phyloP scores from a whole-genome alignment of 2,888 invertebrate species.

The Drosophila formosana region DNA sequence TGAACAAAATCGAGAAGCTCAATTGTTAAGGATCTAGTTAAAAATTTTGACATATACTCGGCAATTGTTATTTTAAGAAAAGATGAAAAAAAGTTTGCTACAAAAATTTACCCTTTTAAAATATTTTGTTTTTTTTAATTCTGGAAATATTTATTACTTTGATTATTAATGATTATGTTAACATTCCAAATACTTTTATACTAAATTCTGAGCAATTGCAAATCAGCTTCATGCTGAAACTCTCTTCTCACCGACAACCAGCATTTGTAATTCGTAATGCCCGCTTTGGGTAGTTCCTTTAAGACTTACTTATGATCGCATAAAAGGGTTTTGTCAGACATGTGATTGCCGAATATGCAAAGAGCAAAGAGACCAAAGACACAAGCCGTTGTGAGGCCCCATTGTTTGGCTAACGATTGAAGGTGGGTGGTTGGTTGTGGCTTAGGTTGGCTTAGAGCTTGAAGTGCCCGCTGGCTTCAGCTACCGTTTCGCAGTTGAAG shows the following conservation, averaged over 20 bases:
- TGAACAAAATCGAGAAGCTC: too few species aligned
- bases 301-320: conserved; percentile 36
- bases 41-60: too few species aligned
- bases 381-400: conserved; percentile 44
- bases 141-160: too few species aligned
- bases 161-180: too few species aligned
- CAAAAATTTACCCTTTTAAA: too few species aligned
- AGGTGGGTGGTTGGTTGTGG: conserved; percentile 62
- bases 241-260: not conserved
- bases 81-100: too few species aligned
- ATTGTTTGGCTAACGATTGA: conserved; percentile 52
- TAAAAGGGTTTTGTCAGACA: conserved; percentile 62
- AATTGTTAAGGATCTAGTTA: too few species aligned
- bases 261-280: not conserved
- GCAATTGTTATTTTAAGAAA: too few species aligned
- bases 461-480: conserved; percentile 62
- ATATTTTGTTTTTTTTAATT: too few species aligned
- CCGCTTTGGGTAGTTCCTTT: conserved; percentile 12
- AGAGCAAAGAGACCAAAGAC: conserved; percentile 14
- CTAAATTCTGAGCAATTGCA: too few species aligned
- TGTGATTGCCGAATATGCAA: conserved; percentile 60
- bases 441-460: conserved; percentile 31
- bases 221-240: too few species aligned
- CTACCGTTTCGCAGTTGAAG: conserved; percentile 60
- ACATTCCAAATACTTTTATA: too few species aligned